phyloP scores from a whole-genome alignment of 2,888 invertebrate genomes.

The Mongoloraphidia duomilia region DNA sequence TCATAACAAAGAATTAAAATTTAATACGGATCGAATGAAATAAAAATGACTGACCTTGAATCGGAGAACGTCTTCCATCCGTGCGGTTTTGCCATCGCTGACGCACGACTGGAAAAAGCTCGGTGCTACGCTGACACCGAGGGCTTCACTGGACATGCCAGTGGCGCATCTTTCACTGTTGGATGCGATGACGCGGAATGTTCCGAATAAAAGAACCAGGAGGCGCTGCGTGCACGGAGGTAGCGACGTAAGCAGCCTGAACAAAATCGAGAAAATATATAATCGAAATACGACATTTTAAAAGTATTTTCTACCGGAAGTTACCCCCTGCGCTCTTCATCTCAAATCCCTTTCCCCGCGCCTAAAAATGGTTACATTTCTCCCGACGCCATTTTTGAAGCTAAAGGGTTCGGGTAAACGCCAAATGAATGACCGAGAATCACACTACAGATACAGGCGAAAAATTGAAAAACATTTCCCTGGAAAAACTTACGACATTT shows the following conservation, averaged over 20 bases:
- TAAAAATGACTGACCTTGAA: slow-evolving; percentile 55
- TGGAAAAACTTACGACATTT: no score
- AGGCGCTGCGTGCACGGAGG: slow-evolving; percentile 85
- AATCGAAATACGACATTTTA: not conserved
- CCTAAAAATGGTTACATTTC: no score
- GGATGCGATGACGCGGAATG: slow-evolving; percentile 88
- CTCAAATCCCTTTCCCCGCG: no score
- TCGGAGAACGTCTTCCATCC: slow-evolving; percentile 89
- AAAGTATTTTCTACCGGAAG: no score
- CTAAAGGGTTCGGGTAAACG: no score
- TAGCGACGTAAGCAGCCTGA: slow-evolving; percentile 72
- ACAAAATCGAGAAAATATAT: slow-evolving; percentile 10
- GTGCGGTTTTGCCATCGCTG: slow-evolving; percentile 85
- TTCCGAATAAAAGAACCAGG: slow-evolving; percentile 89
- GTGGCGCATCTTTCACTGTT: slow-evolving; percentile 81
- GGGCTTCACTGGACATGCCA: slow-evolving; percentile 89
- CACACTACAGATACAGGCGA: no score
- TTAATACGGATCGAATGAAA: slow-evolving; percentile 1
- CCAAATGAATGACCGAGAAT: no score
- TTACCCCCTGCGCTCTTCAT: no score
- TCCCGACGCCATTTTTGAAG: no score
- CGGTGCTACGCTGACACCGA: slow-evolving; percentile 90
- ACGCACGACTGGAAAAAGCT: slow-evolving; percentile 95
- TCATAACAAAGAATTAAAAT: no score
- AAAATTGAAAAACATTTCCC: no score